Evolutionary conservation across 2,888 invertebrate genomes (phyloP), one percentile per base, ranked within the genome.

Genomic region (Lasioglossum vierecki): DNA sequence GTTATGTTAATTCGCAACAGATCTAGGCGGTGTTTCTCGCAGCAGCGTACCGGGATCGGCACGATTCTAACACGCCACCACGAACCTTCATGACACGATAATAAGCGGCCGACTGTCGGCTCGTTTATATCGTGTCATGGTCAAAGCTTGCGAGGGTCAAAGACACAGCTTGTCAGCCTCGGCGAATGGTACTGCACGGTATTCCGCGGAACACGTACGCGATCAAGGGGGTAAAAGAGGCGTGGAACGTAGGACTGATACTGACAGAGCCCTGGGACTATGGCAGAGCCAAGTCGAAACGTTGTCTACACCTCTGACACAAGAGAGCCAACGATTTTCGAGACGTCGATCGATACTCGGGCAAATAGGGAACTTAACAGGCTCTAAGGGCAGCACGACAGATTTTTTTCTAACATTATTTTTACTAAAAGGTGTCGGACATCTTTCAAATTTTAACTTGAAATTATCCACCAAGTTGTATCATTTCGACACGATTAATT

Each of bases 101-200:
- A 88, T 84, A 85, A 83, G 82, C 79, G 84, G 84, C 35, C 49
- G 87, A 79, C 76, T 88, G 85, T 88, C 77, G 81, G 81, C 84
- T 87, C 84, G 84, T 83, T 90, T 81, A 84, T 91, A 89, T 87
- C 88, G 88, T 89, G 91, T 90, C 90, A 90, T 83, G 90, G 90
- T 89, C 87, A 85, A 82, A 90, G 87, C 86, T 85, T 87, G 15
- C 76, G 76, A 87, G 87, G 89, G 89, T 89, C 90, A 89, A 91
- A 91, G 90, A 89, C 91, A 89, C 81, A 77, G 76, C 80, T 80
- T 60, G 79, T 79, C 79, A 80, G 80, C 71, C 74, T 81, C 53
- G 70, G 60, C 79, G 76, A 74, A 68, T 66, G 81, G 76, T 66
- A 63, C 75, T 22, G 71, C 70, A n/a, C 44, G 60, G 53, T 79